Evolutionary conservation across 2,113 vertebrate genomes (phyloP).

Genomic region (Chlamydotis undulata): DNA sequence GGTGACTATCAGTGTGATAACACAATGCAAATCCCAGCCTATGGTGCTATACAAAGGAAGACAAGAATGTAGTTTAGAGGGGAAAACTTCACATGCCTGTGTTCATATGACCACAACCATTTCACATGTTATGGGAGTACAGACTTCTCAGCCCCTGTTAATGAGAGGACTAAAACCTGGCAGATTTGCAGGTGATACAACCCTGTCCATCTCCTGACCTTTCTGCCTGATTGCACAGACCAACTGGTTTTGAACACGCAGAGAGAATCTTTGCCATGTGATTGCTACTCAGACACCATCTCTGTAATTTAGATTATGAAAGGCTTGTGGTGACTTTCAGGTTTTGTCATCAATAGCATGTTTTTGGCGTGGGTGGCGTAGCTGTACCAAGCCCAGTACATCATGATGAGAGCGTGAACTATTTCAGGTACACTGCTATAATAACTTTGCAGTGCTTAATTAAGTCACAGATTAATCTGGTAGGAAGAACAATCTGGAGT

Average conservation of each 20-base stretch:
- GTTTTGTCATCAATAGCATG: constrained; percentile 66
- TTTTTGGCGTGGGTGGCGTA: constrained; percentile 43
- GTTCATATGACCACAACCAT: neutral
- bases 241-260: neutral
- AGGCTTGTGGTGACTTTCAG: constrained; percentile 67
- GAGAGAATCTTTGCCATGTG: constrained; percentile 28
- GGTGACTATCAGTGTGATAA: neutral
- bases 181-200: neutral
- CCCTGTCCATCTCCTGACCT: neutral
- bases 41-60: neutral
- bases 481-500: neutral
- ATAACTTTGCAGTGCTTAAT: neutral
- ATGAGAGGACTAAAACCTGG: neutral
- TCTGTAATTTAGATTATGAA: constrained; percentile 68
- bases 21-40: neutral
- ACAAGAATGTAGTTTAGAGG: neutral
- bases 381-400: constrained; percentile 17
- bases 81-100: neutral
- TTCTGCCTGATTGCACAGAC: constrained; percentile 7
- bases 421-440: constrained; percentile 37
- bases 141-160: neutral
- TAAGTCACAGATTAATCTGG: neutral
- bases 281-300: constrained; percentile 33
- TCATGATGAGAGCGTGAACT: neutral
- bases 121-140: neutral